Base-by-base conservation (phyloP, 1,140 invertebrate species). In the Leptoteleia sp. region DNA sequence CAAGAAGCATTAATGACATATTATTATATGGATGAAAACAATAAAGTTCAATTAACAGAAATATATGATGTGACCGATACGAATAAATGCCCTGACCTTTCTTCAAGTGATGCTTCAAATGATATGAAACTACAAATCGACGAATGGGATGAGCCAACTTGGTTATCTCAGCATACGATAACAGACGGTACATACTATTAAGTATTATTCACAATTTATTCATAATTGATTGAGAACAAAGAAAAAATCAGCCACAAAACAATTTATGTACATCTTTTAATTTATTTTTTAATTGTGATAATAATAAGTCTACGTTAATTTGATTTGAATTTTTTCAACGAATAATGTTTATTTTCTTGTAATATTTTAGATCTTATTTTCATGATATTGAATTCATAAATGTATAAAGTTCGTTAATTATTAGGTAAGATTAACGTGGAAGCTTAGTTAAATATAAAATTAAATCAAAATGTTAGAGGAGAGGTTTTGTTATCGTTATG, bases 1-100 rank as follows among this genome's bases (percentile, higher is more conserved):
- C 94, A 96, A 84, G 96, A 98, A 77, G 93, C 96, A 4, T 88
- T 97, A 1, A 95, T 97, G 91, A 94, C 96, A 0, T 97, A 95
- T 88, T 96, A 97, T 89, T 97, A 97, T 83, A 93, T 95, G 83
- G 94, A 96, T 82, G 94, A 95, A 82, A 93, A 95, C 83, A 95
- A 96, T 85, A 94, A 95, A 90, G 93, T 93, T 79, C 95, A 95
- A 87, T 93, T 97, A 62, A 96, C 95, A 1, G 95, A 97, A 90
- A 96, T 97, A 78, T 96, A 95, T 83, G 95, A 96, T 84, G 93
- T 96, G 81, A 94, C 94, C 6, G 93, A 95, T 59, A 89, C 90
- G 27, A 92, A 93, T 72, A 83, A 83, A n/a, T 81, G 88, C 25
- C 72, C 87, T 12, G 80, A 91, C 38, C 83, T 91, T 72, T 88